A percentile compares a stretch with the other conserved stretches of the same genome.
Conservation (phyloP, 2,797 vertebrate species). For the Poecilia picta region DNA sequence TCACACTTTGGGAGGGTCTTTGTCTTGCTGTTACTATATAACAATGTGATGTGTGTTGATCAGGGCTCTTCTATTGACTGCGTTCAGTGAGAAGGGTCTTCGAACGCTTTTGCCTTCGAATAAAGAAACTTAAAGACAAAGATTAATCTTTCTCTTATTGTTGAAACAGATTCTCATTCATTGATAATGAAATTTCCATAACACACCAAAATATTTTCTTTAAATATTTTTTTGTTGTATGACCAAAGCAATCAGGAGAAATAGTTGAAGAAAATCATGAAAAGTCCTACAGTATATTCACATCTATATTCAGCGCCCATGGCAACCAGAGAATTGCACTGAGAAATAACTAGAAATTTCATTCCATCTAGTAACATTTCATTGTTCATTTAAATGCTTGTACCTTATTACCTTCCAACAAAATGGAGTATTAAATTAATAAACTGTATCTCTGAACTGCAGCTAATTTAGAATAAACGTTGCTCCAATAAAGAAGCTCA, state of each 20-base stretch:
- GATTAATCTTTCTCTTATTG: too few relatives aligned
- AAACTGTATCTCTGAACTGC: neutral
- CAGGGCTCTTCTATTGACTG: too few relatives aligned
- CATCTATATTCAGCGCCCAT: neutral
- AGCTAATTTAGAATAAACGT: neutral
- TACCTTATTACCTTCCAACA: neutral
- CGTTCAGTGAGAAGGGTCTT: too few relatives aligned
- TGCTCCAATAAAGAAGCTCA: neutral
- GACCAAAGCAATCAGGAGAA: neutral
- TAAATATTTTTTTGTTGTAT: neutral
- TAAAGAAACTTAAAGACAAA: too few relatives aligned
- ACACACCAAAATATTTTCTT: too few relatives aligned
- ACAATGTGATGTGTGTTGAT: too few relatives aligned
- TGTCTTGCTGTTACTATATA: too few relatives aligned
- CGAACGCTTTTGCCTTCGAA: too few relatives aligned
- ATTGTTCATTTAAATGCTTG: neutral
- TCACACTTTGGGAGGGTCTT: too few relatives aligned
- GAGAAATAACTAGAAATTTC: neutral
- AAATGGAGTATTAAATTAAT: conserved; percentile 9
- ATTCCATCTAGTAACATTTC: neutral
- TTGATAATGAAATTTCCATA: too few relatives aligned
- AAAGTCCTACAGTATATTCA: neutral
- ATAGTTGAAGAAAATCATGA: neutral
- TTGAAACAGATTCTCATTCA: too few relatives aligned
- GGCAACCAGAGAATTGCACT: neutral